Evolutionary conservation across 1,140 invertebrate genomes (phyloP).

Genomic region (Pararge aegeria): DNA sequence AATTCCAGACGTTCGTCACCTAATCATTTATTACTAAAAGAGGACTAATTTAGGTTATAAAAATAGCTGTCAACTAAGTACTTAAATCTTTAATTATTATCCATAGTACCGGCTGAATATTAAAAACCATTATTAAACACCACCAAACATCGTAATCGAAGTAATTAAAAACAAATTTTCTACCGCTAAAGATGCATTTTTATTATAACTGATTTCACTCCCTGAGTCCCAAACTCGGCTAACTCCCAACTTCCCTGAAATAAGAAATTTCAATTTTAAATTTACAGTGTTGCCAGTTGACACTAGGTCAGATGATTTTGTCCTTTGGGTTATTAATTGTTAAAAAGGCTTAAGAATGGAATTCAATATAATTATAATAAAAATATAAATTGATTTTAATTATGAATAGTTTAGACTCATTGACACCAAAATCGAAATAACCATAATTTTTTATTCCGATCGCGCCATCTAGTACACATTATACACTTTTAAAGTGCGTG

Average conservation of each 20-base stretch:
- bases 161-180: neutral
- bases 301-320: too few relatives aligned
- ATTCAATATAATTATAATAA: too few relatives aligned
- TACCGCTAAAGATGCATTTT: neutral
- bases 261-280: neutral
- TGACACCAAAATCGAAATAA: too few relatives aligned
- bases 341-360: too few relatives aligned
- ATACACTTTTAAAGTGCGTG: neutral
- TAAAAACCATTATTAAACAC: constrained; percentile 17
- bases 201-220: neutral
- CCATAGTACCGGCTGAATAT: neutral
- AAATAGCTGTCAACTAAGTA: constrained; percentile 45
- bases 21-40: constrained; percentile 49
- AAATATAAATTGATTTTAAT: too few relatives aligned
- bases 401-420: too few relatives aligned
- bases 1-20: constrained; percentile 47
- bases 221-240: neutral
- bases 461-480: neutral
- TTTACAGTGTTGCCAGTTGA: neutral
- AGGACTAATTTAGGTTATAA: constrained; percentile 70
- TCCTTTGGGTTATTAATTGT: too few relatives aligned
- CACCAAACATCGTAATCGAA: neutral
- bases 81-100: neutral
- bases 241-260: neutral
- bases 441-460: too few relatives aligned